Percentiles rank a stretch among this genome's conserved stretches.
phyloP scores from a whole-genome alignment of 2,888 invertebrate species.

The Drosophila recens region DNA sequence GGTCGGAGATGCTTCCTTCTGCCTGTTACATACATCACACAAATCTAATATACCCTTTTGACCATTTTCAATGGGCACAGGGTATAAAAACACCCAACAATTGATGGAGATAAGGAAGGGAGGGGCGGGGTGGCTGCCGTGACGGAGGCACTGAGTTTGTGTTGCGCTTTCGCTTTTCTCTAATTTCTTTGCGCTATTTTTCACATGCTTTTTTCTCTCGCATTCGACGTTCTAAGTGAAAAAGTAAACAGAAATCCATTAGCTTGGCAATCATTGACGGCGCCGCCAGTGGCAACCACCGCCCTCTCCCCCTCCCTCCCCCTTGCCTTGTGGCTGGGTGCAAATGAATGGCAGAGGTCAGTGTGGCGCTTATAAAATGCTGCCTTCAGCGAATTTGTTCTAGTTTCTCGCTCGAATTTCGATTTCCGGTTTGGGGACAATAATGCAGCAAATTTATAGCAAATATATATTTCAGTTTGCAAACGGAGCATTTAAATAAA shows the following conservation, averaged over 20 bases:
- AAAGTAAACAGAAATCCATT: slow-evolving; percentile 84
- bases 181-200: slow-evolving; percentile 77
- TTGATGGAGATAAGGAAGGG: background rate
- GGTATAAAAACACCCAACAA: slow-evolving; percentile 3
- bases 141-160: slow-evolving; percentile 50
- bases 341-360: slow-evolving; percentile 48
- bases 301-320: slow-evolving; percentile 1
- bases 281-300: slow-evolving; percentile 49
- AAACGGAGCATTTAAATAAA: slow-evolving; percentile 57
- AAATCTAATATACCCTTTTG: too few relatives aligned
- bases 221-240: slow-evolving; percentile 75
- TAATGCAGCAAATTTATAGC: slow-evolving; percentile 25
- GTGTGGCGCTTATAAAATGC: slow-evolving; percentile 75
- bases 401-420: slow-evolving; percentile 55
- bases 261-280: slow-evolving; percentile 83
- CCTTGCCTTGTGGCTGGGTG: slow-evolving; percentile 25
- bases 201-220: slow-evolving; percentile 51
- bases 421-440: slow-evolving; percentile 22
- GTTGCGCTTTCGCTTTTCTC: slow-evolving; percentile 75
- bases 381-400: slow-evolving; percentile 75
- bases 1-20: too few relatives aligned
- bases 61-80: too few relatives aligned
- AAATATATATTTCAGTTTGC: slow-evolving; percentile 23
- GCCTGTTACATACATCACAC: too few relatives aligned
- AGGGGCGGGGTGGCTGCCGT: background rate